These are phyloP conservation scores for Dendrocopos noguchii DNA, from an alignment of 2,113 vertebrate genomes.

Conservation along the genomic window DNA sequence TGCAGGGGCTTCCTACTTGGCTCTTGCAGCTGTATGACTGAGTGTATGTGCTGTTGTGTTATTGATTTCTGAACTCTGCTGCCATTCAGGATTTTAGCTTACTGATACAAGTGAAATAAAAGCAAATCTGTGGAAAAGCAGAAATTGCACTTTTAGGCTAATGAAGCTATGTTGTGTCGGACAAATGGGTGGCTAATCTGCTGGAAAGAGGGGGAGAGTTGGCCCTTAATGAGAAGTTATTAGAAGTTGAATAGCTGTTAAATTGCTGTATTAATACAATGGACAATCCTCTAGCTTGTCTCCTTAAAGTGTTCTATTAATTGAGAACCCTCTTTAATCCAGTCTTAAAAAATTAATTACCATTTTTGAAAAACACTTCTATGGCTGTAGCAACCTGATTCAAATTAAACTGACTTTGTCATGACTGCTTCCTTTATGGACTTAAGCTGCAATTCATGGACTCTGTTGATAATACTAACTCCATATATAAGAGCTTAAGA, in stretches of 20 bases:
- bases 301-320: slow-evolving; percentile 27
- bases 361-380: slow-evolving; percentile 7
- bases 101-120: neutral
- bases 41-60: neutral
- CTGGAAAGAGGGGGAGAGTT: neutral
- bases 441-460: neutral
- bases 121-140: neutral
- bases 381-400: neutral
- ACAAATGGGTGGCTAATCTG: slow-evolving; percentile 7
- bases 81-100: neutral
- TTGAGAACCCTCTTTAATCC: slow-evolving; percentile 36
- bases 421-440: neutral
- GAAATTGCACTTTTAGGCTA: neutral
- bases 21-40: neutral
- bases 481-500: neutral
- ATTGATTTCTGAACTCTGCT: neutral
- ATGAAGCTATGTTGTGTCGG: slow-evolving; percentile 5
- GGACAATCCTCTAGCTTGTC: slow-evolving; percentile 12
- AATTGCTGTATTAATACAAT: slow-evolving; percentile 30
- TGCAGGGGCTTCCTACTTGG: neutral
- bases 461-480: neutral
- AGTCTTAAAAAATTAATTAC: slow-evolving; percentile 51
- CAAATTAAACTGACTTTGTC: neutral
- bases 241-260: slow-evolving; percentile 30
- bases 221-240: slow-evolving; percentile 39